Percentiles rank a stretch among this genome's conserved stretches.
phyloP scores from a whole-genome alignment of 2,797 vertebrate species.

The Argya squamiceps region DNA sequence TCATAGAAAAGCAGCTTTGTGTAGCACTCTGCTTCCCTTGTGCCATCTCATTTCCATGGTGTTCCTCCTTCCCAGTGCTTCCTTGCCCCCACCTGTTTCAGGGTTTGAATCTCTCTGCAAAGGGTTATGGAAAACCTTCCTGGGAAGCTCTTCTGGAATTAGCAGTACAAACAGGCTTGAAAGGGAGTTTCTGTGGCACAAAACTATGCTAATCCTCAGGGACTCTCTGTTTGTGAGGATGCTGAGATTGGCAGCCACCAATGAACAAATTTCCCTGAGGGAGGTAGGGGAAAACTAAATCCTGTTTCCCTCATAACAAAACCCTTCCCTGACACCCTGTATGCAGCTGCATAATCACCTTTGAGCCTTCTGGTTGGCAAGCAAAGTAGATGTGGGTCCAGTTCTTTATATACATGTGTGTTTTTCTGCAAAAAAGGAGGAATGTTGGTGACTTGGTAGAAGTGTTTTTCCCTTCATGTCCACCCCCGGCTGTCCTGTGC shows the following conservation, averaged over 20 bases:
- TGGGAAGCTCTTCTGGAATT: not conserved
- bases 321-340: not conserved
- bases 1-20: conserved; percentile 33
- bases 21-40: not conserved
- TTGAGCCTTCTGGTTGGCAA: not conserved
- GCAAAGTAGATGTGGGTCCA: not conserved
- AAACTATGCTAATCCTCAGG: not conserved
- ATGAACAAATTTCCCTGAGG: not conserved
- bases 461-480: not conserved
- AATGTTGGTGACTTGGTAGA: not conserved
- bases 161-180: not conserved
- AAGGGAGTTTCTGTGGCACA: not conserved
- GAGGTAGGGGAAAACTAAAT: not conserved
- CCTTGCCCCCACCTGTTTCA: conserved; percentile 37
- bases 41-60: not conserved
- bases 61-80: not conserved
- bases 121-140: not conserved
- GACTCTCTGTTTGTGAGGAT: not conserved
- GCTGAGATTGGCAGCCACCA: not conserved
- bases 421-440: not conserved
- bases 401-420: not conserved
- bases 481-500: rapidly evolving
- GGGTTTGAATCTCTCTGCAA: not conserved
- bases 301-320: not conserved
- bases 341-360: not conserved